phyloP scores from a whole-genome alignment of 2,797 vertebrate genomes.

The Scolopax bukidnonensis region DNA sequence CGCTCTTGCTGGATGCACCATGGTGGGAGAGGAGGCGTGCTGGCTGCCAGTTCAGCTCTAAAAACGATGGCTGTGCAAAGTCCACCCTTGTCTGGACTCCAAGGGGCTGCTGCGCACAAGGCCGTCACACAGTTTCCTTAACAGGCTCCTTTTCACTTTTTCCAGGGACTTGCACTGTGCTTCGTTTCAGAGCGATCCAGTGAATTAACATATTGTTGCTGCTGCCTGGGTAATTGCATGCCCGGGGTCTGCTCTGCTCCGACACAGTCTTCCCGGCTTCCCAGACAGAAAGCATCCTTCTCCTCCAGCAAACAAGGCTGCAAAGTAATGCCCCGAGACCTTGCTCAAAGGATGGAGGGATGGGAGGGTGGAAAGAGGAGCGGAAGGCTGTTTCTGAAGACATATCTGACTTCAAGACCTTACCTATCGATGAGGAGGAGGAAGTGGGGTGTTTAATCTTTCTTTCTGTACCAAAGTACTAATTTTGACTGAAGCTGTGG shows the following conservation, averaged over 20 bases:
- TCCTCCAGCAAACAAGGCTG: constrained; percentile 34
- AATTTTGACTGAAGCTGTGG: not conserved
- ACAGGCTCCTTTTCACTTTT: constrained; percentile 68
- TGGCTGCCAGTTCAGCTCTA: constrained; percentile 34
- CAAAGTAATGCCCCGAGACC: constrained; percentile 37
- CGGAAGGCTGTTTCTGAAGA: not conserved
- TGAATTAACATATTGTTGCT: constrained; percentile 70
- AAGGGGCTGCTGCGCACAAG: constrained; percentile 24
- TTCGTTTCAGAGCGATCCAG: constrained; percentile 58
- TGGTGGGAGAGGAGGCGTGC: not conserved
- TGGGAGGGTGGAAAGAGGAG: not conserved
- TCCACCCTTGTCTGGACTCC: constrained; percentile 50
- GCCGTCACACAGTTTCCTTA: constrained; percentile 57
- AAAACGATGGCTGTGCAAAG: constrained; percentile 37
- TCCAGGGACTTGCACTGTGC: constrained; percentile 48
- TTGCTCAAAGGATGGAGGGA: not conserved
- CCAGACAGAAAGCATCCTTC: constrained; percentile 67
- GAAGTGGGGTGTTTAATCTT: not conserved
- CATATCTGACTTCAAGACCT: not conserved
- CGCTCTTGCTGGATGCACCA: not conserved
- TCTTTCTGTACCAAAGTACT: constrained; percentile 1
- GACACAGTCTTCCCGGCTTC: not conserved
- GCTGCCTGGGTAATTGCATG: constrained; percentile 59
- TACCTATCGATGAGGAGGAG: not conserved
- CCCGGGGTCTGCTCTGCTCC: not conserved